Evolutionary conservation across 1,140 invertebrate species (phyloP).

Genomic region (Homarus americanus): DNA sequence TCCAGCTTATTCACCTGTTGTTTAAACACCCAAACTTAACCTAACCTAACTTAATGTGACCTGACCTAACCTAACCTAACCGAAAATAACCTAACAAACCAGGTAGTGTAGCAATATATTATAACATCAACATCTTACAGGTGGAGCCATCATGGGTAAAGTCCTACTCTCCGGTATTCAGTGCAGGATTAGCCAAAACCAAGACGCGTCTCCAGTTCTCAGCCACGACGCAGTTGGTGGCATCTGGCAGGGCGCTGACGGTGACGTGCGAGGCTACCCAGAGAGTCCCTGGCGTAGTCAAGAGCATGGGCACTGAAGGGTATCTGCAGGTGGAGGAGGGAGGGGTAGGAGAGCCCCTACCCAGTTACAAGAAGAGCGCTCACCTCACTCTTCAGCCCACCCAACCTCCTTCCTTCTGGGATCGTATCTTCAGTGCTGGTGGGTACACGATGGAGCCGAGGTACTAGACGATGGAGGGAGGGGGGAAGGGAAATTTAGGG

Average conservation of each 20-base stretch:
- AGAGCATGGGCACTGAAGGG: background rate
- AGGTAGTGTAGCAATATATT: background rate
- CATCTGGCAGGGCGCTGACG: background rate
- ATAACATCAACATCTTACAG: background rate
- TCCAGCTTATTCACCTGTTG: too few relatives aligned
- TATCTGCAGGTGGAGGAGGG: background rate
- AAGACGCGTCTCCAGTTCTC: slow-evolving; percentile 16
- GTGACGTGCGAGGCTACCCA: slow-evolving; percentile 46
- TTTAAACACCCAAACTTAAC: too few relatives aligned
- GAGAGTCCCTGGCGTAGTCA: background rate
- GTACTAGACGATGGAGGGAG: too few relatives aligned
- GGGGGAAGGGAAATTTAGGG: too few relatives aligned
- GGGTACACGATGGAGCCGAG: too few relatives aligned
- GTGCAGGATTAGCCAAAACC: slow-evolving; percentile 12
- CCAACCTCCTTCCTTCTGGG: slow-evolving; percentile 24
- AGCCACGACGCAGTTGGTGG: background rate
- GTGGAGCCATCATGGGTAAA: slow-evolving; percentile 50
- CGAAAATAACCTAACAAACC: too few relatives aligned
- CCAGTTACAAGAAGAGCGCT: background rate
- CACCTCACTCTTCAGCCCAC: slow-evolving; percentile 5
- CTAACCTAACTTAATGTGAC: too few relatives aligned
- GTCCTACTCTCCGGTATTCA: slow-evolving; percentile 11
- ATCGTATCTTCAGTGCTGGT: slow-evolving; percentile 29
- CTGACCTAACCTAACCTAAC: background rate
- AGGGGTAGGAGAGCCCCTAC: background rate